A percentile compares a stretch with the other conserved stretches of the same genome.
Conservation (phyloP, 2,113 vertebrate genomes). For the Poeciliopsis turrubarensis region DNA sequence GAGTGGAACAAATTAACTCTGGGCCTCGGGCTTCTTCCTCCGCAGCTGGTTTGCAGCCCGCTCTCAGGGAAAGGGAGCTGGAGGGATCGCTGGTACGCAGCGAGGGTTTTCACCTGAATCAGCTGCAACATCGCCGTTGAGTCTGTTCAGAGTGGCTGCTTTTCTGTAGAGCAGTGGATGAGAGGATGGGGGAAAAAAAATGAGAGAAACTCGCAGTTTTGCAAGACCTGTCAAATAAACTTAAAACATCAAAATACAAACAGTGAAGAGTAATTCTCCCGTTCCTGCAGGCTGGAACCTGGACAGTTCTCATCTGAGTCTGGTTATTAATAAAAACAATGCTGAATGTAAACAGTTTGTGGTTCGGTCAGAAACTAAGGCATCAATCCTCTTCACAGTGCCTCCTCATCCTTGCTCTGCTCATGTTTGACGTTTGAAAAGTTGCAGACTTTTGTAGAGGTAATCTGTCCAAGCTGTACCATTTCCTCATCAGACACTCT, state of each 20-base stretch:
- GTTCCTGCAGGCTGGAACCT: not conserved
- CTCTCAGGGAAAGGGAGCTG: not conserved
- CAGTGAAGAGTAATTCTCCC: too few relatives aligned
- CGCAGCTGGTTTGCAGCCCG: not conserved
- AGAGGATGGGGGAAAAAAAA: not conserved
- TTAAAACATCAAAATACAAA: too few relatives aligned
- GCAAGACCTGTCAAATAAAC: too few relatives aligned
- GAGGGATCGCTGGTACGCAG: conserved; percentile 3
- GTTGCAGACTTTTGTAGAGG: not conserved
- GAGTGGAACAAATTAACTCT: conserved; percentile 23
- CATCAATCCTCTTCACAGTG: not conserved
- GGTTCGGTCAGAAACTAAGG: not conserved
- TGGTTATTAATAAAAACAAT: not conserved
- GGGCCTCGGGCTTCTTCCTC: conserved; percentile 4
- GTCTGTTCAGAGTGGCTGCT: conserved; percentile 12
- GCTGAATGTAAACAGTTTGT: not conserved
- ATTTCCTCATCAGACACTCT: not conserved
- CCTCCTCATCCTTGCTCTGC: not conserved
- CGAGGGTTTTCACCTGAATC: not conserved
- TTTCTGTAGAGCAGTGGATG: conserved; percentile 3
- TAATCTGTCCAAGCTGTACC: not conserved
- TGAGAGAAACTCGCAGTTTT: too few relatives aligned
- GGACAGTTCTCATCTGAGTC: not conserved
- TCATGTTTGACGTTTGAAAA: not conserved
- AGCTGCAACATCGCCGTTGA: not conserved